Base-by-base conservation (phyloP, 2,797 vertebrate species). In the Crenuchus spilurus region DNA sequence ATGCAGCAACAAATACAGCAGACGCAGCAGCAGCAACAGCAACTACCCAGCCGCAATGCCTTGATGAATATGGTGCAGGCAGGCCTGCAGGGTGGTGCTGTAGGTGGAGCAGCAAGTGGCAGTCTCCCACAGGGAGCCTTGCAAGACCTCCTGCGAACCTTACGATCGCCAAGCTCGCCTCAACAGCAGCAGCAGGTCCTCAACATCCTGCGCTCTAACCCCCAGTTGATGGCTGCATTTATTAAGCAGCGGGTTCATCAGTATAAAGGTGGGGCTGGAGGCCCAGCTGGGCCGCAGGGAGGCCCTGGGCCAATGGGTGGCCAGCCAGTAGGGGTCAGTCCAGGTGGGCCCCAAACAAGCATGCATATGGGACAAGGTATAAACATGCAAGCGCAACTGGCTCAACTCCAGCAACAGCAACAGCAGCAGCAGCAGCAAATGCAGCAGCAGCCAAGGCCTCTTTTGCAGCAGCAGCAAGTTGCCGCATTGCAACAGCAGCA, bases 101-200 rank as follows among this genome's bases (percentile, higher is more conserved):
- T 82, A 0, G 87, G 94, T 87, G 70, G 94, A 82, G 83, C 92
- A 87, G 89, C 85, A n/a, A 49, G 79, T 41, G n/a, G 82, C 76
- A 82, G 91, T 91, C 92, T 96, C 84, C 95, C 96, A 60, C 97
- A 97, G 83, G 94, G 94, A 0, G 96, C 97, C 73, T 93, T 99
- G 80, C 97, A 99, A 83, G 97, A 96, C 62, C 91, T 99, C 1
- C 77, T 99, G 70, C 92, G 95, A 83, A 97, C 96, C 75, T 94
- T 99, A 52, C 94, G 96, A 70, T 99, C 97, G 33, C 97, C 97
- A 10, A 98, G 95, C 87, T 98, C 96, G 3, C 95, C 95, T 26
- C 92, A 94, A 52, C 97, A 99, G 88, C 97, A 98, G 85, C 97
- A 99, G 87, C 96, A 99, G 86, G 97, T 99, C 83, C 96, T 99